Evolutionary conservation across 2,797 vertebrate species (phyloP), one percentile per base, ranked within the genome.

Genomic region (Hydrophis major): DNA sequence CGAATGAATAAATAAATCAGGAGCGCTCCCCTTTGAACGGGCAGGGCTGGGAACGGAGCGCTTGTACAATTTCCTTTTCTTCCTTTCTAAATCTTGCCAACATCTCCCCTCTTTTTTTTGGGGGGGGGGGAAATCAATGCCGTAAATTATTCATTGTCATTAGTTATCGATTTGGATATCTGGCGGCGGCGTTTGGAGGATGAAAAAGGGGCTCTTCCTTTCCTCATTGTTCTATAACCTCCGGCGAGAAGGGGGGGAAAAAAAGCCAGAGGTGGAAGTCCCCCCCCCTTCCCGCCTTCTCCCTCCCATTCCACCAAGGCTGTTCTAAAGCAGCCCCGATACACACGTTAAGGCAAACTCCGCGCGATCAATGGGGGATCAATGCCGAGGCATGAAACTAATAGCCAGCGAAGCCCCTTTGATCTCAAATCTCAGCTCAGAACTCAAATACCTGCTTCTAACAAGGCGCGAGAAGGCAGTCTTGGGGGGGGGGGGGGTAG

Each of bases 141-240:
- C 97, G 97, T 98, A 98, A 98, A 98, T 98, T 98, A 98, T 98
- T 98, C 98, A 98, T 98, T 98, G 98, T 98, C 98, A 98, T 98
- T 98, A 98, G 98, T 98, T 98, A 98, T 98, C 98, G 98, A 98
- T 98, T 95, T 98, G 97, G 96, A 97, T 98, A 98, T 98, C 98
- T 98, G 97, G 98, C 98, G 98, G 98, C 98, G 91, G 98, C 97
- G 98, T 98, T 98, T 98, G 98, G 98, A 97, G 98, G 98, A 98
- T 98, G 98, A 98, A 98, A 98, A 98, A 53, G 50, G 98, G 97
- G 98, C 97, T 98, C 98, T 98, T 98, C 98, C 98, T 98, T 98
- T 98, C 98, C 98, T 98, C 98, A 98, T 98, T 98, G 98, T 98
- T 98, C 98, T 97, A 98, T 98, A 98, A 98, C 98, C 98, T 98